Evolutionary conservation across 1,140 invertebrate genomes (phyloP), one percentile per base, ranked within the genome.

Genomic region (Drosophila ironensis): DNA sequence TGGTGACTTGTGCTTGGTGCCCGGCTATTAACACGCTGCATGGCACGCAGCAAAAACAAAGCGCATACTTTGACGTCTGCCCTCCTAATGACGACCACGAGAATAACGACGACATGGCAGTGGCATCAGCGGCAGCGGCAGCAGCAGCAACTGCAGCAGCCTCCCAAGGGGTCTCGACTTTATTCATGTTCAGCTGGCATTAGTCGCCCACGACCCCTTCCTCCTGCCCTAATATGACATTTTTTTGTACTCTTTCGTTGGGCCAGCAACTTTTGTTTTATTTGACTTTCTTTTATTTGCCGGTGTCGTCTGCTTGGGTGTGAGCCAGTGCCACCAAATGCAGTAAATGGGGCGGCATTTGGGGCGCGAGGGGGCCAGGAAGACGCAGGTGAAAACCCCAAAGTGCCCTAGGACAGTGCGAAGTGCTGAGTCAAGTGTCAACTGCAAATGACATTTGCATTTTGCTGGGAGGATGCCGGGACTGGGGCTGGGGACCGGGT

Each of bases 361-460:
- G n/a, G 33, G 28, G 28, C 28, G 17, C 25, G 41, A 28, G 38
- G 9, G 6, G 14, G 8, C 9, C 25, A 46, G 27, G 40, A 46
- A 48, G 53, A 72, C 48, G 64, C 80, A 86, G 80, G 80, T 86
- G 80, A 86, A 84, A 84, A 75, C 80, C 80, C 80, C 80, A 86
- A 86, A 86, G 80, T 80, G 81, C 80, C 80, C 61, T 57, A 80
- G 80, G 80, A 86, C 80, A 86, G 80, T 80, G 80, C 80, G 80
- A 86, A 86, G 80, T 86, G 80, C 81, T 86, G 80, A 86, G 80
- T 86, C 80, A 86, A 86, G 80, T 86, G 80, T 86, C 80, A 86
- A 86, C 80, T 86, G 80, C 80, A 86, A 86, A 86, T 86, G 80
- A 86, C 80, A 86, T 86, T 86, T 86, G 80, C 80, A 86, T 86